Conservation (phyloP, 2,797 vertebrate genomes). For the Anas acuta region DNA sequence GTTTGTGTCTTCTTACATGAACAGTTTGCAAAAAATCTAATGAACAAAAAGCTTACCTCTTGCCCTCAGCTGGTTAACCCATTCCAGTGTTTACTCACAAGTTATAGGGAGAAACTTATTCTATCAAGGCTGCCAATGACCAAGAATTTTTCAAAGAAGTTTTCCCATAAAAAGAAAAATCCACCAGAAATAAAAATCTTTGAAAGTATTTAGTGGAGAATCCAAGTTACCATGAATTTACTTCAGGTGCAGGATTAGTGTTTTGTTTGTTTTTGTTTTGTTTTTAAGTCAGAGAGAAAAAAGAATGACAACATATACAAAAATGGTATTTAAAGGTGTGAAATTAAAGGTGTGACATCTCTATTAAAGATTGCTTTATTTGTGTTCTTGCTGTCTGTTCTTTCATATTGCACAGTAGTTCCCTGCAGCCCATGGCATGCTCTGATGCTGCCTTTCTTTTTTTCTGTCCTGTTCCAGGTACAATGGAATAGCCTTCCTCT, state of each 20-base stretch:
- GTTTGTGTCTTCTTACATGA: neutral
- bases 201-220: neutral
- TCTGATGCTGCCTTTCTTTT: neutral
- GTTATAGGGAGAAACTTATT: neutral
- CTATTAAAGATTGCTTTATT: neutral
- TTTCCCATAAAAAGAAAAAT: neutral
- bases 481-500: neutral
- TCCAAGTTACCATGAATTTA: neutral
- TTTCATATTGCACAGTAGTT: neutral
- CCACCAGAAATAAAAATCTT: neutral
- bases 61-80: neutral
- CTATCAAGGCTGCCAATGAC: neutral
- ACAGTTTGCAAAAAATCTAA: neutral
- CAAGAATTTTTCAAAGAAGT: neutral
- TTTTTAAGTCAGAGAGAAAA: neutral
- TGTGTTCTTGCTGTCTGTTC: neutral
- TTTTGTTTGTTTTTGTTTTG: fast-evolving
- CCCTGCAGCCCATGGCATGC: neutral
- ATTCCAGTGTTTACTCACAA: neutral
- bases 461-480: neutral
- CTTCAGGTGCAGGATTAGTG: neutral
- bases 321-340: neutral
- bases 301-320: neutral
- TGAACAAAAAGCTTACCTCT: neutral
- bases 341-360: neutral